Conservation (phyloP, 2,888 invertebrate genomes). For the Epinotia demarniana region DNA sequence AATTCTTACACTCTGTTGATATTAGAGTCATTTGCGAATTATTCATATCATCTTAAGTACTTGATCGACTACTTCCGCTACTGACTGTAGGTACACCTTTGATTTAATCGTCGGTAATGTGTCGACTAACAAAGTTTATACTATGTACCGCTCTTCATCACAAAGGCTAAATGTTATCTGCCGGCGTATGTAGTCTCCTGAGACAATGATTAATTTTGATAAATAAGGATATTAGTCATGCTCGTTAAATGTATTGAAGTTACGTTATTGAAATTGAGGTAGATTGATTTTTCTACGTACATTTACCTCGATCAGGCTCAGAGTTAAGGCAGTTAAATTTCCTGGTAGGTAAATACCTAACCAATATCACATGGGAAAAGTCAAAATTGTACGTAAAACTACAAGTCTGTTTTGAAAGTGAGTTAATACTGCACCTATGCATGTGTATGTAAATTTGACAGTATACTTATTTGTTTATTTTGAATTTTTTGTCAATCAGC, state of each 20-base stretch:
- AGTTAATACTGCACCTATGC: too few species aligned
- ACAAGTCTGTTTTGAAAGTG: too few species aligned
- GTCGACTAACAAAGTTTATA: constrained; percentile 10
- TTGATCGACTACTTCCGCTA: constrained; percentile 5
- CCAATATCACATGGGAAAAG: not conserved
- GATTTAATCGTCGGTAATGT: constrained; percentile 13
- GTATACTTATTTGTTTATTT: too few species aligned
- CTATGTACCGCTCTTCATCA: constrained; percentile 31
- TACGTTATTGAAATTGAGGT: constrained; percentile 30
- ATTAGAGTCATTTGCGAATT: not conserved
- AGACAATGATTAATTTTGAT: constrained; percentile 51
- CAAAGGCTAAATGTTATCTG: constrained; percentile 36
- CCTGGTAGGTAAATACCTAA: constrained; percentile 15
- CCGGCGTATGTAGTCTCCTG: constrained; percentile 35
- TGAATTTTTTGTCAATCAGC: too few species aligned
- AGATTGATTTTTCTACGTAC: constrained; percentile 7
- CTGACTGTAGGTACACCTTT: constrained; percentile 9
- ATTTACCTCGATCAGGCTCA: constrained; percentile 27
- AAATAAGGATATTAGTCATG: constrained; percentile 55
- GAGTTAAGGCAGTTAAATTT: constrained; percentile 1
- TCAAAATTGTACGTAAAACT: too few species aligned
- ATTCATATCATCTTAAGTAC: not conserved
- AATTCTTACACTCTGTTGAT: not conserved
- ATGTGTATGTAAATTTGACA: too few species aligned
- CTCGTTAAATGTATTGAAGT: constrained; percentile 39